These are phyloP conservation scores for Lepus townsendii DNA, from an alignment of 2,797 vertebrate genomes.

Conservation along the genomic window DNA sequence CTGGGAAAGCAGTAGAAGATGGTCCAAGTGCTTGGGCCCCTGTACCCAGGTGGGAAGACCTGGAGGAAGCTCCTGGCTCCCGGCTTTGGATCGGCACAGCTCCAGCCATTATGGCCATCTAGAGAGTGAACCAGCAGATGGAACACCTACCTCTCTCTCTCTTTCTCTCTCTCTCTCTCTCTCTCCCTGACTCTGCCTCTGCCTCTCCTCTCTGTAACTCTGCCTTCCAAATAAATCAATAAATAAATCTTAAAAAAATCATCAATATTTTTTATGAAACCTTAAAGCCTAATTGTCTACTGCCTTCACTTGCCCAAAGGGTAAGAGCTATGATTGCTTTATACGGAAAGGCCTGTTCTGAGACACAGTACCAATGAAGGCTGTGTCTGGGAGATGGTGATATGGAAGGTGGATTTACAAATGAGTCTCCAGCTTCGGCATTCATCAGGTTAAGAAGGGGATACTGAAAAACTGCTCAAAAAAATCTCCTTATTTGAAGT, in stretches of 20 bases:
- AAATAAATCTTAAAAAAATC: too few relatives aligned
- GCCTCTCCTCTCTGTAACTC: background rate
- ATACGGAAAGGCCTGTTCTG: background rate
- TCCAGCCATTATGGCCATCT: too few relatives aligned
- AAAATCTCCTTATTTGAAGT: slow-evolving; percentile 28
- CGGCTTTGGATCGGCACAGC: too few relatives aligned
- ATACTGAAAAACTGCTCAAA: slow-evolving; percentile 40
- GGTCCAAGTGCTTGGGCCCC: too few relatives aligned
- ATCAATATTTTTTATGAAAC: background rate
- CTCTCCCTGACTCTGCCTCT: background rate
- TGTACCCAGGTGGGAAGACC: too few relatives aligned
- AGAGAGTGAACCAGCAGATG: too few relatives aligned
- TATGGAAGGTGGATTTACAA: slow-evolving; percentile 28
- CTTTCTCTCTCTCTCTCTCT: too few relatives aligned
- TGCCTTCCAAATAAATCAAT: too few relatives aligned
- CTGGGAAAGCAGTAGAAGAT: too few relatives aligned
- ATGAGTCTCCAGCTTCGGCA: background rate
- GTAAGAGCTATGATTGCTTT: background rate
- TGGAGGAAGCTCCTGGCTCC: too few relatives aligned
- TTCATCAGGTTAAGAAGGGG: background rate
- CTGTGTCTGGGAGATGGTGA: slow-evolving; percentile 20
- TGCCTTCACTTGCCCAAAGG: background rate
- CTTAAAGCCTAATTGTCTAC: slow-evolving; percentile 16
- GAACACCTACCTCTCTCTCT: too few relatives aligned
- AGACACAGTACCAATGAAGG: background rate